These are phyloP conservation scores for Drosophila bocqueti DNA, from an alignment of 1,140 invertebrate species.

Conservation along the genomic window DNA sequence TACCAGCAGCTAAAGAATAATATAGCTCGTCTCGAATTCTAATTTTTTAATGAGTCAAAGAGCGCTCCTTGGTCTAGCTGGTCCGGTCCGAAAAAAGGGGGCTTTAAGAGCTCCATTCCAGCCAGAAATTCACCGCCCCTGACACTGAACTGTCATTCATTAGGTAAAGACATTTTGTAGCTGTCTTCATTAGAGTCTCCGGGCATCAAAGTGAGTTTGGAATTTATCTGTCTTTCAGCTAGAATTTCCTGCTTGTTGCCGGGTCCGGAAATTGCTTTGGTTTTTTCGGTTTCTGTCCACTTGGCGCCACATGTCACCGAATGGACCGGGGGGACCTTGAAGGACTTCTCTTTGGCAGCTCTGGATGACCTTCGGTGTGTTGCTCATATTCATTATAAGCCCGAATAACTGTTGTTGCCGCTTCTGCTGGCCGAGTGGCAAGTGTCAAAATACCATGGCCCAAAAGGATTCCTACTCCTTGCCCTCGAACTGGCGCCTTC, in stretches of 20 bases:
- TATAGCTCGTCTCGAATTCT: conserved; percentile 25
- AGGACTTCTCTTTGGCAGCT: conserved; percentile 51
- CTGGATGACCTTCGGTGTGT: conserved; percentile 70
- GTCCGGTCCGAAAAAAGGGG: neutral
- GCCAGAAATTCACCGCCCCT: conserved; percentile 3
- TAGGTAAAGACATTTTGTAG: conserved; percentile 41
- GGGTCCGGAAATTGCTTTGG: conserved; percentile 63
- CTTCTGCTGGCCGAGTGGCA: conserved; percentile 51
- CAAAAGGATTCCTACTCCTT: conserved; percentile 37
- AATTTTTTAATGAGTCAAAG: conserved; percentile 69
- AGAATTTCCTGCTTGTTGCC: conserved; percentile 30
- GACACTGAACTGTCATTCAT: conserved; percentile 53
- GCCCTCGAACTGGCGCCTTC: conserved; percentile 70
- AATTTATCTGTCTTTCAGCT: conserved; percentile 26
- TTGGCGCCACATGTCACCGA: conserved; percentile 70
- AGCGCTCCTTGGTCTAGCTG: conserved; percentile 10
- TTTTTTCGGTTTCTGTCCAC: conserved; percentile 37
- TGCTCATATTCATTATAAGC: conserved; percentile 84
- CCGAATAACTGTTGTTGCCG: conserved; percentile 80
- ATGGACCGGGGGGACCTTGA: conserved; percentile 42
- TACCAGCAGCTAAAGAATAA: conserved; percentile 6
- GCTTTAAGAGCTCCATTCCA: conserved; percentile 6
- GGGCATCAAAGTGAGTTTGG: conserved; percentile 50
- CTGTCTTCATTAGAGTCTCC: conserved; percentile 53
- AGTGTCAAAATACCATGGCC: conserved; percentile 80